Evolutionary conservation across 2,888 invertebrate genomes (phyloP), one percentile per base, ranked within the genome.

Genomic region (Epistrophe eligans): DNA sequence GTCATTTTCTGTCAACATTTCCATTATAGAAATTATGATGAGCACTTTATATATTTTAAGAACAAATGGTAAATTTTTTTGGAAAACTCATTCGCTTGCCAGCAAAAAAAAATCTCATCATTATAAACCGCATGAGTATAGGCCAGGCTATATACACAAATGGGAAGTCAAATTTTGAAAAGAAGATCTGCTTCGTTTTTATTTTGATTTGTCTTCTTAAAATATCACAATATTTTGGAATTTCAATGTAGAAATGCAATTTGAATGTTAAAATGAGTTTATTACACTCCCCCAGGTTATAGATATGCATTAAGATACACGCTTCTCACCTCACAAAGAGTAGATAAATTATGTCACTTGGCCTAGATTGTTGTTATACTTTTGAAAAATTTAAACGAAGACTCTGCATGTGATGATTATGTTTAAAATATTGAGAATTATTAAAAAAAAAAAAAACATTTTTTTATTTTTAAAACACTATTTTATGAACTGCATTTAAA

Each of bases 1-100:
- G 72, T 72, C 72, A 72, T 9, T 60, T 48, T 58, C 58, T 72
- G 72, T 72, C 72, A 60, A 72, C 72, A 72, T 58, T 60, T 32
- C 9, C 35, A 48, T 19, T 70, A 50, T 38, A 50, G n/a, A 70
- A 72, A 48, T 11, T 48, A 17, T 72, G 35, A 60, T 72, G 72
- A 72, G 19, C 35, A 48, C 58, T 72, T 72, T 11, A 58, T 48
- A 48, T 72, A 72, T 72, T 72, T 72, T 72, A 43, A 58, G 45
- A 45, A 55, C 38, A 24, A 28, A 40, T 13, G 17, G 24, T 58
- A 58, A 40, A 13, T 15, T 24, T 43, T 67, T 67, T 70, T 50
- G 70, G 40, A 70, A 40, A 70, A 52, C 28, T 40, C 55, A 43
- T 55, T 55, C 5, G 4, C n/a, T 40, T 70, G 70, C 70, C 70